phyloP scores from a whole-genome alignment of 2,797 vertebrate genomes.

The Podarcis lilfordi region DNA sequence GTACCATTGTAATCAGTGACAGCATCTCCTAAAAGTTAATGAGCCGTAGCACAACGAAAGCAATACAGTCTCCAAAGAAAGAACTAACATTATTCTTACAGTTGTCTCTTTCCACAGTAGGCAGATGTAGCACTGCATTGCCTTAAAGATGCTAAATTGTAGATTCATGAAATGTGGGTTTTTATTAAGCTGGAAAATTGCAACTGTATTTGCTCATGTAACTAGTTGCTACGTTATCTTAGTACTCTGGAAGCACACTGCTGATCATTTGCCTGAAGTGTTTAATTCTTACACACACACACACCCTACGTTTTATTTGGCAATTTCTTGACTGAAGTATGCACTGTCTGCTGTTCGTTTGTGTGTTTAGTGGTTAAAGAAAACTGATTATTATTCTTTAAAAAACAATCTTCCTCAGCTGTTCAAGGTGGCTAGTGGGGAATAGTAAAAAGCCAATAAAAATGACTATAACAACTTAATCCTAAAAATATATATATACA shows the following conservation, averaged over 20 bases:
- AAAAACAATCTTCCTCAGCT: not conserved
- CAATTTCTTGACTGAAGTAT: not conserved
- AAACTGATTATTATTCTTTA: not conserved
- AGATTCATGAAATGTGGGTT: not conserved
- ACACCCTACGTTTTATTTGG: not conserved
- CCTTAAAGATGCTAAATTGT: not conserved
- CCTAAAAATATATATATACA: no score
- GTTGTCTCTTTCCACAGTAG: conserved; percentile 6
- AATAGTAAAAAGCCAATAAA: not conserved
- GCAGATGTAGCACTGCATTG: not conserved
- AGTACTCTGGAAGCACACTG: not conserved
- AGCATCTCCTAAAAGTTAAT: conserved; percentile 44
- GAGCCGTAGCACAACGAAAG: conserved; percentile 21
- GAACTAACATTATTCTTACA: conserved; percentile 8
- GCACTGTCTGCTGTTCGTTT: not conserved
- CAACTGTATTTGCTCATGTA: not conserved
- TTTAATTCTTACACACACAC: not conserved
- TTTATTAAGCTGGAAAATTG: not conserved
- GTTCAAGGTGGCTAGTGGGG: not conserved
- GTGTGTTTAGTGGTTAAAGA: not conserved
- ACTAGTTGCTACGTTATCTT: not conserved
- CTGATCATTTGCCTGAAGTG: not conserved
- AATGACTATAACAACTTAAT: not conserved
- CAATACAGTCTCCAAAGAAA: conserved; percentile 15
- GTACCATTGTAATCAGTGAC: conserved; percentile 38